These are phyloP conservation scores for Oedothorax gibbosus DNA, from an alignment of 1,140 invertebrate species.

Conservation along the genomic window DNA sequence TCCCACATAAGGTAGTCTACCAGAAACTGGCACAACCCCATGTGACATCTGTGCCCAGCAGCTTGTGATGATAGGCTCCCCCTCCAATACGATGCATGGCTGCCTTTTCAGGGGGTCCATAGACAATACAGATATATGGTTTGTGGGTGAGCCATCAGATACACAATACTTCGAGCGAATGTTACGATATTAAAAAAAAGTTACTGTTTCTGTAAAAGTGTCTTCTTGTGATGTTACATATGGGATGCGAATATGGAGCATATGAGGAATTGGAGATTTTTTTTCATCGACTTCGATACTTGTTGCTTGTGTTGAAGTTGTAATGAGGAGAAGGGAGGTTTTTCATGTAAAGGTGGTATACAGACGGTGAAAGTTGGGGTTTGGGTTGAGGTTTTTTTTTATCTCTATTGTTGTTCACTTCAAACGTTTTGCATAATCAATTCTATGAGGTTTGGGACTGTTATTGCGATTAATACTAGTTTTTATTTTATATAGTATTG, in stretches of 20 bases:
- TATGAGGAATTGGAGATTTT: neutral
- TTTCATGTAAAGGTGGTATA: no score
- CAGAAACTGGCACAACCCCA: neutral
- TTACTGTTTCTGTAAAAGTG: neutral
- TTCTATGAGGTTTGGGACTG: no score
- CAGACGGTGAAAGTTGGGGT: no score
- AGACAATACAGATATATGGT: neutral
- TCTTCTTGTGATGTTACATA: neutral
- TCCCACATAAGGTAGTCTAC: no score
- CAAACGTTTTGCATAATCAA: no score
- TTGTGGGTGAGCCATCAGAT: constrained; percentile 27
- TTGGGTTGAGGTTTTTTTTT: no score
- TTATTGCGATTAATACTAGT: no score
- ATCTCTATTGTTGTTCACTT: no score
- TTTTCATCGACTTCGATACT: neutral
- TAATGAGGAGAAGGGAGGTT: neutral
- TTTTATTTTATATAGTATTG: no score
- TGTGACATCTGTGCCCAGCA: constrained; percentile 42
- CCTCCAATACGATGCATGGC: constrained; percentile 28
- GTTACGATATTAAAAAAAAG: neutral
- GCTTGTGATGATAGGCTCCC: constrained; percentile 48
- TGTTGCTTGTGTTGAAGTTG: neutral
- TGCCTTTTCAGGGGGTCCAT: neutral
- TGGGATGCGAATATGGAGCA: constrained; percentile 3
- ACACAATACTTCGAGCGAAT: neutral